These are phyloP conservation scores for Pteromalus puparum DNA, from an alignment of 1,140 invertebrate genomes.

Conservation along the genomic window DNA sequence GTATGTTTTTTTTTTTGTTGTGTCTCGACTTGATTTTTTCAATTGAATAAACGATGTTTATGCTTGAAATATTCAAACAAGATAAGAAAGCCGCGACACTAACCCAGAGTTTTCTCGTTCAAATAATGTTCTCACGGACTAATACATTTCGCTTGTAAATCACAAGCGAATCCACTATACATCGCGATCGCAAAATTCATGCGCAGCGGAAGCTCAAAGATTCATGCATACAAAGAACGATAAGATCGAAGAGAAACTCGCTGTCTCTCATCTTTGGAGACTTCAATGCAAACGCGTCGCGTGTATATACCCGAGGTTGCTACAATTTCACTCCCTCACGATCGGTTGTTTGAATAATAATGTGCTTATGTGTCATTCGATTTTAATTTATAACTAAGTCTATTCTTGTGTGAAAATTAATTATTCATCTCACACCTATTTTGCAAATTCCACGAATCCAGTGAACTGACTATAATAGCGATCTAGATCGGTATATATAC, in stretches of 20 bases:
- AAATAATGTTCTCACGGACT: too few species aligned
- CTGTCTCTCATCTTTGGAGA: conserved; percentile 28
- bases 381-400: too few species aligned
- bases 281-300: conserved; percentile 26
- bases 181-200: not conserved
- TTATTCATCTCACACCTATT: not conserved
- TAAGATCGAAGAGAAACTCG: conserved; percentile 12
- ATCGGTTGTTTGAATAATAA: too few species aligned
- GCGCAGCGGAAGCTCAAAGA: conserved; percentile 27
- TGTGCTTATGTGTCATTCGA: not conserved
- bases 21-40: too few species aligned
- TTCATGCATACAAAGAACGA: not conserved
- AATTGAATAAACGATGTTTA: too few species aligned
- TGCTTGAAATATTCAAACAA: too few species aligned
- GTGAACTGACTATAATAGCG: not conserved
- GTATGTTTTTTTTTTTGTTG: too few species aligned
- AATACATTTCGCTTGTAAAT: not conserved
- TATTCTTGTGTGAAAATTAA: not conserved
- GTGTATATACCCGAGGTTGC: not conserved
- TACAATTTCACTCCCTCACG: not conserved
- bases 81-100: too few species aligned
- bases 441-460: not conserved
- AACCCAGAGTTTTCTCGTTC: too few species aligned
- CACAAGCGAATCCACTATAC: not conserved
- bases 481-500: conserved; percentile 11